Evolutionary conservation across 1,140 invertebrate species (phyloP).

Genomic region (Ceratina japonica): DNA sequence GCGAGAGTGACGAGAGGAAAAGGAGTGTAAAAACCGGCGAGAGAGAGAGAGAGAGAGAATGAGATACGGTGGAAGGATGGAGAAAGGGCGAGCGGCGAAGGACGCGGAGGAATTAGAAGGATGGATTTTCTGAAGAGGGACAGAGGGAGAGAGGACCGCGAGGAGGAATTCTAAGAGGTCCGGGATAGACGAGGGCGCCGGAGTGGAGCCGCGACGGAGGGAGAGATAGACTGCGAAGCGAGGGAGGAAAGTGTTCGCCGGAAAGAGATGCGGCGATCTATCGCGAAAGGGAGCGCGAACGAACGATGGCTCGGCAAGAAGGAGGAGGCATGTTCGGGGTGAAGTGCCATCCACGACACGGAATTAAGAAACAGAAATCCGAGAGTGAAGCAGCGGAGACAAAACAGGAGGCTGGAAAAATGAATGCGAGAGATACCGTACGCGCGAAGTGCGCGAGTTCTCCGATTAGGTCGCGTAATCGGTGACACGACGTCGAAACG

Average conservation of each 20-base stretch:
- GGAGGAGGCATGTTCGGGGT: background rate
- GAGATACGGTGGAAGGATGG: slow-evolving; percentile 8
- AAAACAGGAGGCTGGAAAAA: no score
- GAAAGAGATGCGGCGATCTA: slow-evolving; percentile 6
- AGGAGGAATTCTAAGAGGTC: slow-evolving; percentile 27
- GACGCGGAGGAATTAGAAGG: slow-evolving; percentile 37
- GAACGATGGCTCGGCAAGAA: slow-evolving; percentile 11
- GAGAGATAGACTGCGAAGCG: slow-evolving; percentile 1
- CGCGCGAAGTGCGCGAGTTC: background rate
- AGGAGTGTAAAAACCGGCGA: background rate
- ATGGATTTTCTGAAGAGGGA: slow-evolving; percentile 19
- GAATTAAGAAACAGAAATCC: background rate
- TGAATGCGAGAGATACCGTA: no score
- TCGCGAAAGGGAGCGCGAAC: slow-evolving; percentile 17
- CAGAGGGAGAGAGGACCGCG: background rate
- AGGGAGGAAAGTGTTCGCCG: background rate
- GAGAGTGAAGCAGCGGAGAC: no score
- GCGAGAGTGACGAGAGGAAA: background rate
- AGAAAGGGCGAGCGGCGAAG: slow-evolving; percentile 22
- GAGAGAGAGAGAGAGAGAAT: background rate
- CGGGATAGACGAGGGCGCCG: background rate
- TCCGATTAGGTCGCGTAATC: background rate
- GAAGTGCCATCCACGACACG: background rate
- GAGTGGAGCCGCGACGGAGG: background rate
- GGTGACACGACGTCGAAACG: background rate